A percentile compares a stretch with the other conserved stretches of the same genome.
phyloP scores from a whole-genome alignment of 1,140 invertebrate genomes.

The Drosophila athabasca region DNA sequence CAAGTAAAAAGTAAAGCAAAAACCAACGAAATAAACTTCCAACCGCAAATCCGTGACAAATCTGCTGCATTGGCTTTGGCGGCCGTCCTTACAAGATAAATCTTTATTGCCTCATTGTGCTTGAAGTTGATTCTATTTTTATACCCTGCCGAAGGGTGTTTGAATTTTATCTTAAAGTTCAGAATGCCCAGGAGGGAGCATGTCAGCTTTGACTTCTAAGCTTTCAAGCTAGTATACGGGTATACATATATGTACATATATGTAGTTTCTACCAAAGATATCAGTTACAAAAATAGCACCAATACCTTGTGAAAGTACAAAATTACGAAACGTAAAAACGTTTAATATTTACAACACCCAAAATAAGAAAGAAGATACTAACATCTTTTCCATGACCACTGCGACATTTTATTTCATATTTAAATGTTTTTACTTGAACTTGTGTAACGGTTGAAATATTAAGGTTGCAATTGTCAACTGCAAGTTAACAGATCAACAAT shows the following conservation, averaged over 20 bases:
- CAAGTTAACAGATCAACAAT: too few species aligned
- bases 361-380: constrained; percentile 41
- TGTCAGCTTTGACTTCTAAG: neutral
- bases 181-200: too few species aligned
- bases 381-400: constrained; percentile 13
- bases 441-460: neutral
- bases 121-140: constrained; percentile 69
- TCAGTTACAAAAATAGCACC: constrained; percentile 42
- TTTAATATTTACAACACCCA: constrained; percentile 58
- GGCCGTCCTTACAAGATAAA: constrained; percentile 61
- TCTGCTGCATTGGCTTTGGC: constrained; percentile 73
- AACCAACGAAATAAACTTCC: constrained; percentile 70
- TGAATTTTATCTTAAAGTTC: neutral
- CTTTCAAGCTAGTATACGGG: too few species aligned
- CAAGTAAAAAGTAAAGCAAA: constrained; percentile 36
- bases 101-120: constrained; percentile 80
- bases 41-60: constrained; percentile 78
- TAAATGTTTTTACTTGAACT: neutral
- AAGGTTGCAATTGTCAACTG: too few species aligned
- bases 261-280: too few species aligned
- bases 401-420: constrained; percentile 7
- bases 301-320: constrained; percentile 36
- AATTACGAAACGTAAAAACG: constrained; percentile 66
- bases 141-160: constrained; percentile 34
- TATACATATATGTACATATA: too few species aligned